These are phyloP conservation scores for Scaptomyza cyrtandrae DNA, from an alignment of 2,888 invertebrate genomes.

Conservation along the genomic window DNA sequence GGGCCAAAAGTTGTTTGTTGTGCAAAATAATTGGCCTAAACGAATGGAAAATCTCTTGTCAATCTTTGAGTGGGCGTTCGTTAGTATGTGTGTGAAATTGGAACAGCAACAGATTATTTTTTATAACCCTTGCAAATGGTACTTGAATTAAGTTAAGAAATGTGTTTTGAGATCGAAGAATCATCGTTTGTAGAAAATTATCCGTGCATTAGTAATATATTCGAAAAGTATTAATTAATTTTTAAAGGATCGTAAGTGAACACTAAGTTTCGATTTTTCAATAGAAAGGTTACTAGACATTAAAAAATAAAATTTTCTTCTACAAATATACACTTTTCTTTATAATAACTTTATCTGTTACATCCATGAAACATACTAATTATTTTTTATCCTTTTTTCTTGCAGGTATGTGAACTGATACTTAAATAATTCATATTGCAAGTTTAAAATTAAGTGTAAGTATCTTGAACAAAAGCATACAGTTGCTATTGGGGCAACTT, in stretches of 20 bases:
- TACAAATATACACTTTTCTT: too few relatives aligned
- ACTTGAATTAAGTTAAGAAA: too few relatives aligned
- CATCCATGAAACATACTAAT: not conserved
- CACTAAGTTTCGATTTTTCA: too few relatives aligned
- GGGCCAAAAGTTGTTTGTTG: conserved; percentile 48
- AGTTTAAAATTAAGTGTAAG: conserved; percentile 9
- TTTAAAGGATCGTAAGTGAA: too few relatives aligned
- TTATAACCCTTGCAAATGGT: too few relatives aligned
- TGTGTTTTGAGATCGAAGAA: too few relatives aligned
- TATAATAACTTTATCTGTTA: too few relatives aligned
- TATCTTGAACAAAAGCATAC: conserved; percentile 2
- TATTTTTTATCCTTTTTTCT: conserved; percentile 3
- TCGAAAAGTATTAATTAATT: too few relatives aligned
- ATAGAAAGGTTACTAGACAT: too few relatives aligned
- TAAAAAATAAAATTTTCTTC: too few relatives aligned
- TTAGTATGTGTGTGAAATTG: conserved; percentile 40
- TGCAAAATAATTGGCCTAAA: conserved; percentile 65
- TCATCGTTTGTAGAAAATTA: too few relatives aligned
- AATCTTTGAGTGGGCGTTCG: conserved; percentile 7
- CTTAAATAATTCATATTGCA: not conserved
- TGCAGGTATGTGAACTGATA: conserved; percentile 58
- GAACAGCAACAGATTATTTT: not conserved
- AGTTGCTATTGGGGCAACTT: conserved; percentile 9
- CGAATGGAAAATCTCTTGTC: conserved; percentile 44
- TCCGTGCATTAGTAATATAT: too few relatives aligned